phyloP scores from a whole-genome alignment of 1,140 invertebrate genomes.

The Bombyx mandarina region DNA sequence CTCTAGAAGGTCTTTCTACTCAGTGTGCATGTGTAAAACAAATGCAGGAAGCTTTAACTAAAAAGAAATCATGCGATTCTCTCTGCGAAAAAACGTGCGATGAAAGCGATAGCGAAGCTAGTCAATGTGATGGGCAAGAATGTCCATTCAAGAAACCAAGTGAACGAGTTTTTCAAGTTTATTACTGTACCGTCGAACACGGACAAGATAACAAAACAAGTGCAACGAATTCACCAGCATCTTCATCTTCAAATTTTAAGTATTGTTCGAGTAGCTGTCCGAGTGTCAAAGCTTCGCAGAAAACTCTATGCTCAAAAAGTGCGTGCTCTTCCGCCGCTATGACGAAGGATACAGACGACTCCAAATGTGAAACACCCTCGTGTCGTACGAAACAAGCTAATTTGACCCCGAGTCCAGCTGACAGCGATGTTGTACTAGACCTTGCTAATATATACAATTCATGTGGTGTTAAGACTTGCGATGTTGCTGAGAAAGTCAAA shows the following conservation, averaged over 20 bases:
- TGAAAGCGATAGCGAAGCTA: conserved; percentile 26
- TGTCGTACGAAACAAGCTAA: conserved; percentile 20
- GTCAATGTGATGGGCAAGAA: conserved; percentile 30
- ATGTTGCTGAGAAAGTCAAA: conserved; percentile 48
- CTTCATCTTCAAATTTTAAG: conserved; percentile 30
- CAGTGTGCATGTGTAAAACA: conserved; percentile 51
- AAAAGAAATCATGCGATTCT: conserved; percentile 30
- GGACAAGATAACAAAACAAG: conserved; percentile 30
- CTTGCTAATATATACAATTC: conserved; percentile 48
- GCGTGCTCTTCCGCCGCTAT: conserved; percentile 27
- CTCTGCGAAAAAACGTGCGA: conserved; percentile 39
- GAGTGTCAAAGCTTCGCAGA: conserved; percentile 30
- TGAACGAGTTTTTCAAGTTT: conserved; percentile 42
- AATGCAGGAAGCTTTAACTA: conserved; percentile 43
- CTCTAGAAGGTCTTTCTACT: conserved; percentile 41
- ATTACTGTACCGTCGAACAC: conserved; percentile 53
- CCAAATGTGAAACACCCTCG: conserved; percentile 24
- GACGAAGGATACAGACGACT: conserved; percentile 15
- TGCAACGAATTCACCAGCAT: conserved; percentile 15
- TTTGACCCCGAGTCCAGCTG: conserved; percentile 41
- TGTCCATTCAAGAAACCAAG: conserved; percentile 34
- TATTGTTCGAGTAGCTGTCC: conserved; percentile 49
- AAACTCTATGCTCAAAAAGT: conserved; percentile 41
- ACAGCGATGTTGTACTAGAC: conserved; percentile 43
- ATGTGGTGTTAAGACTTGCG: conserved; percentile 50